Evolutionary conservation across 1,140 invertebrate genomes (phyloP), one percentile per base, ranked within the genome.

Genomic region (Penaeus indicus): DNA sequence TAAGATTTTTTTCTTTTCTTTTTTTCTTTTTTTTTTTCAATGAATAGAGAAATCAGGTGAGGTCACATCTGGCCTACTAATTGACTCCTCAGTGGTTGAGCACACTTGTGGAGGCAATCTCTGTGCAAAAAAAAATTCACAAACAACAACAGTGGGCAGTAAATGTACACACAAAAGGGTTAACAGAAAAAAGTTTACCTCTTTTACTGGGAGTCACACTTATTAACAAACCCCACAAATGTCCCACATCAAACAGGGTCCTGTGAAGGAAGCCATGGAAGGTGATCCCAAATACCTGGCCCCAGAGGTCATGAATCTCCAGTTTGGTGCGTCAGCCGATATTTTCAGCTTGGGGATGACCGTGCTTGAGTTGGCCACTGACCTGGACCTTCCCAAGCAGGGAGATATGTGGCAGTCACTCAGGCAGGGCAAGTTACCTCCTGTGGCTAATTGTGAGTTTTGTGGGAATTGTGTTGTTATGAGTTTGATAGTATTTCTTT

Each of bases 271-370:
- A 87, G 94, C 93, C 19, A 93, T 94, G n/a, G 96, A 97, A 92
- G 96, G 96, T 10, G 96, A 97, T 93, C 94, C 95, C 0, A 95
- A 95, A 87, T 97, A 97, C 92, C 92, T 97, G 86, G 96, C 96
- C 1, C 94, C 95, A 27, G 96, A 97, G 93, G 92, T 96, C 1
- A 92, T 97, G 91, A 93, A 95, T 89, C 95, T 85, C n/a, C 38
- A 84, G 62, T 91, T 89, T 86, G 85, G 89, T 3, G 93, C 93
- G 90, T 93, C 94, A 60, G 95, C 94, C 22, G 95, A 95, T 91
- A 94, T 95, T 88, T 95, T 95, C 91, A 96, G 95, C 92, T 92
- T 97, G 27, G 96, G 96, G 11, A 95, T 97, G 89, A 95, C 95
- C 21, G 94, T 96, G 88, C 91, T 97, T 60, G 96, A 97, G 92